Base-by-base conservation (phyloP, 2,797 vertebrate species). In the Hirundo rustica region DNA sequence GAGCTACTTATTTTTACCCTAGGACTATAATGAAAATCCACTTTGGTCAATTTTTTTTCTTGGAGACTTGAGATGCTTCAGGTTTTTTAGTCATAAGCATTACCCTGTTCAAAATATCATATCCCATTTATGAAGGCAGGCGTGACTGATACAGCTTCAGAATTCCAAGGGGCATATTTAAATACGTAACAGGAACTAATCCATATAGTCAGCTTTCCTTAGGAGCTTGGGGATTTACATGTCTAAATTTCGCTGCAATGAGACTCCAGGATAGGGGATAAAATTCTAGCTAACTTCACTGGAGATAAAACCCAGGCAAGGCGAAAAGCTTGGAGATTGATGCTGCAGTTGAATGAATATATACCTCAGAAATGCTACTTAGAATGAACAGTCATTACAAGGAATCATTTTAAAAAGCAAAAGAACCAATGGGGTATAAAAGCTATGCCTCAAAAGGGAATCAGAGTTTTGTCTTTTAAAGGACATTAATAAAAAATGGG, bases 101-200 rank as follows among this genome's bases (percentile, higher is more conserved):
- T 57, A 53, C 5, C 32, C n/a, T 3, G 0, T 55, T 93, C 58
- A 73, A 88, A 95, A 61, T 57, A 72, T 27, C 53, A 38, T 12
- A 90, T 27, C 32, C 34, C n/a, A 75, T 64, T 58, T 55, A 81
- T 58, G 45, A 81, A 65, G 40, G 36, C 62, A 78, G 60, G 62
- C 2, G 0, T 64, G 73, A 90, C 78, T 74, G 85, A 91, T 47
- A 73, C 36, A 79, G 75, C 65, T 92, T 70, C 79, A 72, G 42
- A 51, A 27, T 72, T 92, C 51, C 66, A 88, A 66, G 58, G 38
- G 51, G 27, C 0, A 0, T 58, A 90, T 90, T 90, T 90, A 84
- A 90, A 79, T 88, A 83, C 68, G 22, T 76, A 88, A 68, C 47
- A 96, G 79, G 54, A 94, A 84, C 83, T 79, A 84, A 92, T 86